Evolutionary conservation across 2,888 invertebrate genomes (phyloP).

Genomic region (Acanthosoma haemorrhoidale): DNA sequence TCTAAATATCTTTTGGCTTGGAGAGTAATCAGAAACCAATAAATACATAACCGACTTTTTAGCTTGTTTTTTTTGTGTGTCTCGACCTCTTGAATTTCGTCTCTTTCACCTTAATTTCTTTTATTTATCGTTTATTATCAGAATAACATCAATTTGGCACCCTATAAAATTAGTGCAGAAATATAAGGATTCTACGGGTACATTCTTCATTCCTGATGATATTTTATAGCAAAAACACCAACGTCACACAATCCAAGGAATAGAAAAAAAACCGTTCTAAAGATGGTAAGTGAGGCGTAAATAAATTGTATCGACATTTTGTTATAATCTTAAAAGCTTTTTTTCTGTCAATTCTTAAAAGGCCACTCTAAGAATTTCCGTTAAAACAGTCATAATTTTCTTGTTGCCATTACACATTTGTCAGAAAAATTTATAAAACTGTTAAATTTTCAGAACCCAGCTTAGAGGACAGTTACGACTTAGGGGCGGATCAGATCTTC

Average conservation of each 20-base stretch:
- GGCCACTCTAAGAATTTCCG: not conserved
- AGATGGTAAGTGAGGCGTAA: not conserved
- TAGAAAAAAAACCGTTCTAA: not conserved
- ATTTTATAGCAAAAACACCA: no score
- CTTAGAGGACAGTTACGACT: slow-evolving; percentile 13
- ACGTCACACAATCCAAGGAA: not conserved
- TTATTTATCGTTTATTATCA: no score
- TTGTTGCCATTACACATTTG: not conserved
- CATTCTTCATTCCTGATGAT: no score
- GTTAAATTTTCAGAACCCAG: not conserved
- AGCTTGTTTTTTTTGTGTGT: no score
- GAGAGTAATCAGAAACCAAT: no score
- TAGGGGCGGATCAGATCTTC: not conserved
- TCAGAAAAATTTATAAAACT: not conserved
- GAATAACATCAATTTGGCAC: no score
- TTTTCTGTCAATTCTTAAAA: not conserved
- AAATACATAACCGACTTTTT: no score
- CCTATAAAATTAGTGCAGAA: not conserved
- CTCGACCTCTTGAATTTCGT: no score
- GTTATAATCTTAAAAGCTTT: not conserved
- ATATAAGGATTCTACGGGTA: not conserved
- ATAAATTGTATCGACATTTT: not conserved
- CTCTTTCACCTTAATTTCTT: no score
- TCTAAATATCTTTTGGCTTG: no score
- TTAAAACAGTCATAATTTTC: not conserved